Conservation (phyloP, 2,113 vertebrate species). For the Mobula hypostoma region DNA sequence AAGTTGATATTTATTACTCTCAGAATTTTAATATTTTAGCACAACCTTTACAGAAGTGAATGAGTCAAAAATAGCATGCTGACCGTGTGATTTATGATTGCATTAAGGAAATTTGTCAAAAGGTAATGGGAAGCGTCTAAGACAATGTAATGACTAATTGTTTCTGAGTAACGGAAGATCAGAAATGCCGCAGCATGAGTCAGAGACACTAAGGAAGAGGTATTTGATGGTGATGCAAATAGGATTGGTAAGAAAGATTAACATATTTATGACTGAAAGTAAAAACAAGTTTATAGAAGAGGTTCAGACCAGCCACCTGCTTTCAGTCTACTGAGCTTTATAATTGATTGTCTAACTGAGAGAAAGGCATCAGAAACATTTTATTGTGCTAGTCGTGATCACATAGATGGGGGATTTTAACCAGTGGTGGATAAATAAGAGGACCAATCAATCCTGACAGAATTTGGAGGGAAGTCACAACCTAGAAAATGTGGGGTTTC, state of each 20-base stretch:
- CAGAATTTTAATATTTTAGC: background rate
- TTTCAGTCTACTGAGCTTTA: background rate
- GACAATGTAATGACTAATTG: background rate
- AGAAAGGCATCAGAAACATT: background rate
- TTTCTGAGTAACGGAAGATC: background rate
- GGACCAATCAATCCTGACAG: background rate
- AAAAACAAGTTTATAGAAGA: conserved; percentile 13
- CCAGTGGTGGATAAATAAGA: background rate
- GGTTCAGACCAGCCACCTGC: background rate
- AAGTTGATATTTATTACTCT: background rate
- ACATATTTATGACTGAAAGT: background rate
- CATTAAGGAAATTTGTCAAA: background rate
- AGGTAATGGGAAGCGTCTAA: background rate
- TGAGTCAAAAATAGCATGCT: background rate
- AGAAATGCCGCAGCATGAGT: background rate
- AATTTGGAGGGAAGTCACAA: background rate
- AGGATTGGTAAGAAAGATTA: background rate
- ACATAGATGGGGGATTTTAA: background rate
- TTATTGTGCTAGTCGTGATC: background rate
- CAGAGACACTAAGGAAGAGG: background rate
- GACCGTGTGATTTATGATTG: background rate
- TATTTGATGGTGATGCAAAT: background rate
- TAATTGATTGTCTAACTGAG: background rate
- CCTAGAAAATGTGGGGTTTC: background rate
- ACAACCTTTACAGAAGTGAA: background rate